phyloP scores from a whole-genome alignment of 2,113 vertebrate genomes.

The Edolisoma coerulescens region DNA sequence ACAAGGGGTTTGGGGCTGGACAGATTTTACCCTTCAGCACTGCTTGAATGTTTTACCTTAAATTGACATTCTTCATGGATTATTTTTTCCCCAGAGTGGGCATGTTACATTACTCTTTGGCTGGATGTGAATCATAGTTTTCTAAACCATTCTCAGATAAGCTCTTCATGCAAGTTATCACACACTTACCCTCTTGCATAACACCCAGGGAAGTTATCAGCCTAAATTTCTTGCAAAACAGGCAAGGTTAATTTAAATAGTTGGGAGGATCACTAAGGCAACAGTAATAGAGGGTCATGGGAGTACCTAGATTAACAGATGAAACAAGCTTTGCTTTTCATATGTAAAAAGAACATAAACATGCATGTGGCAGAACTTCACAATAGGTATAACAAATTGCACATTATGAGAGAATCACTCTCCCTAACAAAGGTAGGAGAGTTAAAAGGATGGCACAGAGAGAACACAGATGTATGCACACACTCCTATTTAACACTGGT shows the following conservation, averaged over 20 bases:
- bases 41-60: not conserved
- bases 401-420: not conserved
- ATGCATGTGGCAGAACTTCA: not conserved
- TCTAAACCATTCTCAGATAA: constrained; percentile 4
- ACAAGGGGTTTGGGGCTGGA: not conserved
- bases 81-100: not conserved
- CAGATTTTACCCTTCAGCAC: not conserved
- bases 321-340: not conserved
- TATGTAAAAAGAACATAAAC: not conserved
- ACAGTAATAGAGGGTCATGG: not conserved
- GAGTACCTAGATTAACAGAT: not conserved
- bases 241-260: not conserved
- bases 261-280: constrained; percentile 30
- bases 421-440: not conserved
- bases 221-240: constrained; percentile 38
- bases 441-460: not conserved
- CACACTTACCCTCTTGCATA: constrained; percentile 23
- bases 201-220: constrained; percentile 18
- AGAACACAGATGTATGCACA: not conserved
- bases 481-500: not conserved
- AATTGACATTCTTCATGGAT: not conserved
- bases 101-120: not conserved
- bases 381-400: too few relatives aligned
- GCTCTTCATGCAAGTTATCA: not conserved
- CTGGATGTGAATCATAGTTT: not conserved